phyloP scores from a whole-genome alignment of 2,888 invertebrate species.

The Aporophyla lueneburgensis region DNA sequence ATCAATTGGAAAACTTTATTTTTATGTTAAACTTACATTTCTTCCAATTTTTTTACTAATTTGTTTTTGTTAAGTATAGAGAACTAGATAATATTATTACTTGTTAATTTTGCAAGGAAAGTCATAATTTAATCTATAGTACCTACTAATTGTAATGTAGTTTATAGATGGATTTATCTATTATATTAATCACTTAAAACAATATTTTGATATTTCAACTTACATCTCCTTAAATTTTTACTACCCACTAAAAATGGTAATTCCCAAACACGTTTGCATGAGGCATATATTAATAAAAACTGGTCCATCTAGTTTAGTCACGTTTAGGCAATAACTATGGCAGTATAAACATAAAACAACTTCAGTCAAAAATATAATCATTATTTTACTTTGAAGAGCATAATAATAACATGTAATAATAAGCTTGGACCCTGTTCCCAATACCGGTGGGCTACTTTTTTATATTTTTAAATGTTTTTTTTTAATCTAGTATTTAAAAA shows the following conservation, averaged over 20 bases:
- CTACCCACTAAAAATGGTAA: not conserved
- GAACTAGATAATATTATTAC: conserved; percentile 27
- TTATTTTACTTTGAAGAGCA: not conserved
- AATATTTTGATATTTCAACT: not conserved
- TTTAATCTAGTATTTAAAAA: no score
- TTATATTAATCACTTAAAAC: not conserved
- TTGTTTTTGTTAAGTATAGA: no score
- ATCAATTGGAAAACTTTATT: no score
- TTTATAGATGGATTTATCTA: not conserved
- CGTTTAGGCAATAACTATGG: conserved; percentile 14
- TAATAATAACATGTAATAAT: no score
- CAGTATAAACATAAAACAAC: conserved; percentile 2
- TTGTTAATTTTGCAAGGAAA: conserved; percentile 37
- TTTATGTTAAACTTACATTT: no score
- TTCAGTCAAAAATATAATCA: no score
- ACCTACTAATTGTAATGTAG: no score
- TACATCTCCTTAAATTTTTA: not conserved
- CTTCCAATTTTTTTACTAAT: no score
- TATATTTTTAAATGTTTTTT: no score
- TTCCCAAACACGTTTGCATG: conserved; percentile 19
- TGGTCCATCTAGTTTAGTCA: conserved; percentile 33
- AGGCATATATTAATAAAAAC: conserved; percentile 19
- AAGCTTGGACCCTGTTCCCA: no score
- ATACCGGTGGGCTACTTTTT: no score
- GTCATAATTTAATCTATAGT: not conserved